phyloP scores from a whole-genome alignment of 2,797 vertebrate genomes.

The Neostethus bicornis region DNA sequence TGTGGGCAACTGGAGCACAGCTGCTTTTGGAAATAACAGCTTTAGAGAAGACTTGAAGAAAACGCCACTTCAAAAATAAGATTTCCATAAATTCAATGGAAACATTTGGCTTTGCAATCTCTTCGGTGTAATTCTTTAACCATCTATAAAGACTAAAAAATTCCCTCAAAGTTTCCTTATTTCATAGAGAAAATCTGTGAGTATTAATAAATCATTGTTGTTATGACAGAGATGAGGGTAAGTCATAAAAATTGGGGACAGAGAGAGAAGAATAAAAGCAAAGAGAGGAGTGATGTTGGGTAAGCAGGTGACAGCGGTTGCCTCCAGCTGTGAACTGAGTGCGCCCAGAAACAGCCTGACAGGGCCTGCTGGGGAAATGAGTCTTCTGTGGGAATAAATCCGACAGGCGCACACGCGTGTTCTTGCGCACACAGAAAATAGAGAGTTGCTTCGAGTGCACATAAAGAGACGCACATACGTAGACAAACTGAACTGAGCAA shows the following conservation, averaged over 20 bases:
- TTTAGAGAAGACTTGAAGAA: constrained; percentile 40
- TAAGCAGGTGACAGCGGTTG: constrained; percentile 73
- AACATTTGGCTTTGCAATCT: constrained; percentile 23
- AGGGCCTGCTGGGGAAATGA: constrained; percentile 76
- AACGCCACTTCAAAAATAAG: constrained; percentile 50
- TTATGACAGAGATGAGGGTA: constrained; percentile 31
- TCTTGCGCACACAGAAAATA: neutral
- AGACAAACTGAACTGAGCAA: constrained; percentile 55
- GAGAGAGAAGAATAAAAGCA: constrained; percentile 16
- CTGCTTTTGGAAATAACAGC: constrained; percentile 49
- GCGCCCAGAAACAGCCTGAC: constrained; percentile 74
- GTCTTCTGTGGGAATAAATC: constrained; percentile 66
- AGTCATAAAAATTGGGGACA: constrained; percentile 29
- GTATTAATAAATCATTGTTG: constrained; percentile 26
- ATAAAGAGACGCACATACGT: constrained; percentile 30
- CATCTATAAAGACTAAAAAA: constrained; percentile 27
- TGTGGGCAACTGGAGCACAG: constrained; percentile 36
- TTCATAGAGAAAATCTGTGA: constrained; percentile 29
- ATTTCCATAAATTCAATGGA: constrained; percentile 26
- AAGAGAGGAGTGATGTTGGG: constrained; percentile 50
- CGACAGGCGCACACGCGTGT: constrained; percentile 39
- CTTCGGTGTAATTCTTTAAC: constrained; percentile 46
- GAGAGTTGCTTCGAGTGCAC: constrained; percentile 16
- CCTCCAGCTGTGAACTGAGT: constrained; percentile 74
- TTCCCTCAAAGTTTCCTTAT: constrained; percentile 22